phyloP scores from a whole-genome alignment of 2,888 invertebrate genomes.

The Caenorhabditis auriculariae region DNA sequence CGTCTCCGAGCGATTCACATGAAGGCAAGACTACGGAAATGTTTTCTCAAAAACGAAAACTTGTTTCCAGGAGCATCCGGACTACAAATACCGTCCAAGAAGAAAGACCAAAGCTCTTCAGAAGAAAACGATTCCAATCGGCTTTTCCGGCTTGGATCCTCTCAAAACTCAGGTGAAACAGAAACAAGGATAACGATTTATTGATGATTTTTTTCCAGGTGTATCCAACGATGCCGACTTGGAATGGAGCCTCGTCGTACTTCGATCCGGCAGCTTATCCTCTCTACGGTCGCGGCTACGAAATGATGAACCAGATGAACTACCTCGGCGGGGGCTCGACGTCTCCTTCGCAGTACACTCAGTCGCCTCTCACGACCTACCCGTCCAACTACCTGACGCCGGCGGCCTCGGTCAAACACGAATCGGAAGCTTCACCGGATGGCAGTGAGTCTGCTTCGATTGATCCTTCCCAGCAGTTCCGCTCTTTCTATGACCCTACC shows the following conservation, averaged over 20 bases:
- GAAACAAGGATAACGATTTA: neutral
- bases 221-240: conserved; percentile 27
- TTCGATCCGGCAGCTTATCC: conserved; percentile 18
- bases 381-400: conserved; percentile 37
- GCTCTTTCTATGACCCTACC: conserved; percentile 22
- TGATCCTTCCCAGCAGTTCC: conserved; percentile 17
- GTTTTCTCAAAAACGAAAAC: neutral
- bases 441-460: conserved; percentile 25
- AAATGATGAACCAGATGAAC: conserved; percentile 31
- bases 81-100: conserved; percentile 62
- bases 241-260: conserved; percentile 25
- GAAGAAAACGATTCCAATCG: conserved; percentile 36
- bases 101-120: conserved; percentile 56
- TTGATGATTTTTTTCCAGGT: conserved; percentile 12
- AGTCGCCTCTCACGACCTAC: conserved; percentile 28
- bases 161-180: conserved; percentile 28
- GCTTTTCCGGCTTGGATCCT: conserved; percentile 12
- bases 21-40: conserved; percentile 73
- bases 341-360: conserved; percentile 34
- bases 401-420: conserved; percentile 15
- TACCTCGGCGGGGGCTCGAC: conserved; percentile 13
- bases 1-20: conserved; percentile 94
- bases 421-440: conserved; percentile 34
- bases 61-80: conserved; percentile 52
- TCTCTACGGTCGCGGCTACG: conserved; percentile 10